Conservation (phyloP, 2,113 vertebrate genomes). For the Scomber japonicus region DNA sequence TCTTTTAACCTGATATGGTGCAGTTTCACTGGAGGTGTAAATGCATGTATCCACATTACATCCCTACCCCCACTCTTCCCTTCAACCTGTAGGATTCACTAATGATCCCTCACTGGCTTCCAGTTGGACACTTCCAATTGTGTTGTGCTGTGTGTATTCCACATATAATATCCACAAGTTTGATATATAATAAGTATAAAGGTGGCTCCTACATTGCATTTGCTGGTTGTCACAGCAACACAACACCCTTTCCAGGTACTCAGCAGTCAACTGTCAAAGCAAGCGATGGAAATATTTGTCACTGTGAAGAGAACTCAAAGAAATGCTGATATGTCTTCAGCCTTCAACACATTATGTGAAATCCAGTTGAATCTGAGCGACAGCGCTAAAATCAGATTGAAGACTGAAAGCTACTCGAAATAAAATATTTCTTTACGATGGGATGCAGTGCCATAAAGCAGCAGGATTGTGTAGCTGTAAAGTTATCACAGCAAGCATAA, state of each 20-base stretch:
- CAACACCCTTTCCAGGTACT: too few species aligned
- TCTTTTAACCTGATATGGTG: not conserved
- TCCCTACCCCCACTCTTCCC: not conserved
- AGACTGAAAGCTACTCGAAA: not conserved
- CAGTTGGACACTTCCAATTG: too few species aligned
- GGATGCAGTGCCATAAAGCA: not conserved
- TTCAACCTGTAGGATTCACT: not conserved
- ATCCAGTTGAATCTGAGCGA: not conserved
- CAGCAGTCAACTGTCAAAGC: not conserved
- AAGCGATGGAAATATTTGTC: slow-evolving; percentile 4
- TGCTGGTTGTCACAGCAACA: too few species aligned
- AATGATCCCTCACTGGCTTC: not conserved
- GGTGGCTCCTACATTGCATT: too few species aligned
- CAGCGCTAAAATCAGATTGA: not conserved
- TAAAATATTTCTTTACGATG: not conserved
- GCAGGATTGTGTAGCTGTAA: too few species aligned
- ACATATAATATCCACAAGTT: too few species aligned
- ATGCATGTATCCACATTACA: not conserved
- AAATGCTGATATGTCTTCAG: not conserved
- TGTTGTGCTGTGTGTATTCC: not conserved
- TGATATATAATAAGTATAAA: too few species aligned
- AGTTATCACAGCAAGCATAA: too few species aligned
- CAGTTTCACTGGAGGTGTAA: not conserved
- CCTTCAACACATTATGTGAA: not conserved
- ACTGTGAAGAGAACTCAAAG: too few species aligned